Evolutionary conservation across 2,797 vertebrate species (phyloP), one percentile per base, ranked within the genome.

Genomic region (Lophotriccus pileatus): DNA sequence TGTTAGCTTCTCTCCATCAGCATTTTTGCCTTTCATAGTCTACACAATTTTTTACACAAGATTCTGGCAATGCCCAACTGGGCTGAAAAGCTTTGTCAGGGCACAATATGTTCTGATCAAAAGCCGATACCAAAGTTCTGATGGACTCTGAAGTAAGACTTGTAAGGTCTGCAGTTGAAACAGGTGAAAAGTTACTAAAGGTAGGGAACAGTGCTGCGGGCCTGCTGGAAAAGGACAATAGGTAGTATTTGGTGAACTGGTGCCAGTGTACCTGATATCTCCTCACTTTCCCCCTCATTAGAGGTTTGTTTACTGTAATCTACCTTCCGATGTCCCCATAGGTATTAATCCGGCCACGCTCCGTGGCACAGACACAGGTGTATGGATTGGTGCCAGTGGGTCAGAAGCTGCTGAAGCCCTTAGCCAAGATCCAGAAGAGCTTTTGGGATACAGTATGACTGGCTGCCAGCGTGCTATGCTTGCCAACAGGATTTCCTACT

Each of bases 401-500:
- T 99, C 99, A 1, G 99, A 99, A 96, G 99, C 99, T 12, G 97
- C 94, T 0, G 99, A 99, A 97, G 99, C 99, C 1, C 96, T 99
- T 83, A 99, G 99, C 94, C 98, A 97, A 92, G 99, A 99, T 95
- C 99, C 99, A 25, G 99, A 99, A 96, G 98, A 99, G 46, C 97
- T 99, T 41, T 52, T 99, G 92, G 99, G 99, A 32, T 99, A 99
- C 98, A 99, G 99, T 97, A 99, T 99, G 99, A 99, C 98, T 4
- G 99, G 99, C 93, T 99, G 99, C 96, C 99, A 99, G 95, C 98
- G 99, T 1, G 99, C 98, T 90, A 99, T 99, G 99, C 96, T 99
- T 96, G 99, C 99, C 92, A 99, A 99, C 97, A 98, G 99, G 46
- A 97, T 99, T 52, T 99, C 99, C 55, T 99, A 99, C 97, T 99